Evolutionary conservation across 2,888 invertebrate species (phyloP).

Genomic region (Lutraria lutraria): DNA sequence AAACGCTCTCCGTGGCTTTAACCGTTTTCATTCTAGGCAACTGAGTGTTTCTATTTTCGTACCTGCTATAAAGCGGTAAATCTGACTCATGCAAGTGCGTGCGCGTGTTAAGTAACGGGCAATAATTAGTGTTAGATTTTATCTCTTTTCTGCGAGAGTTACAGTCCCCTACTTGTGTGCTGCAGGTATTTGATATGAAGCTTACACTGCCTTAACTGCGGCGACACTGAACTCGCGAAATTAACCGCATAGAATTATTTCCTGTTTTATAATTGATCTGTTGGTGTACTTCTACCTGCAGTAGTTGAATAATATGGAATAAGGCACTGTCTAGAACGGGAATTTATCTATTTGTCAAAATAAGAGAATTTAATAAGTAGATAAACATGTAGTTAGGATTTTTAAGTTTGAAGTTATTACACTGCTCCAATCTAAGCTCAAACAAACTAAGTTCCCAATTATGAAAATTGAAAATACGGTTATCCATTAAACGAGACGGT

Average conservation of each 20-base stretch:
- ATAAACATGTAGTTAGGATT: no score
- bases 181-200: background rate
- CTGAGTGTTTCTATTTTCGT: background rate
- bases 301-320: background rate
- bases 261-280: background rate
- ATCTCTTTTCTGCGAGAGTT: background rate
- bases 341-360: no score
- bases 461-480: no score
- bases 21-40: background rate
- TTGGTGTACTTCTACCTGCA: background rate
- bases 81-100: background rate
- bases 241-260: background rate
- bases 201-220: background rate
- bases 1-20: background rate
- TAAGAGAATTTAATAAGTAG: no score
- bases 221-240: background rate
- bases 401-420: no score
- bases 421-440: no score
- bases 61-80: background rate
- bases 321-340: no score
- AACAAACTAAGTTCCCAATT: no score
- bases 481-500: no score
- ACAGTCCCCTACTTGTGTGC: background rate
- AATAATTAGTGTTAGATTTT: background rate
- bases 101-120: background rate